These are phyloP conservation scores for Dynastes tityus DNA, from an alignment of 2,888 invertebrate species.

Conservation along the genomic window DNA sequence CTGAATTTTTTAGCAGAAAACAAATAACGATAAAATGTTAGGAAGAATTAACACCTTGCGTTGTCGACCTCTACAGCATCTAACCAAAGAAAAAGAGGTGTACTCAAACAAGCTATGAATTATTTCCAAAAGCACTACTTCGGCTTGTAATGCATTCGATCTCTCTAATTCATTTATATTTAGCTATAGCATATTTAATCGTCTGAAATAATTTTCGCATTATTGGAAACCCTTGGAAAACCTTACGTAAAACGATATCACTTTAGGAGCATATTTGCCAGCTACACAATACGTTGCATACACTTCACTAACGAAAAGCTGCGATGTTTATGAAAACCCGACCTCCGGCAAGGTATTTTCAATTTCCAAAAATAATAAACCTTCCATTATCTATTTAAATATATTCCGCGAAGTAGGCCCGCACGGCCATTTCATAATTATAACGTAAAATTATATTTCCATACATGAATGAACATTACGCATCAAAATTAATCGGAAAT, in stretches of 20 bases:
- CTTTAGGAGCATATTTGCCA: background rate
- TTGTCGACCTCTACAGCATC: no score
- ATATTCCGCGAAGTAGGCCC: background rate
- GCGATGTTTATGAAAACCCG: background rate
- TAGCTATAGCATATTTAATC: no score
- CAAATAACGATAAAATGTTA: no score
- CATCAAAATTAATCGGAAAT: slow-evolving; percentile 38
- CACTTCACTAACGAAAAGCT: background rate
- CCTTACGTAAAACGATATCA: slow-evolving; percentile 1
- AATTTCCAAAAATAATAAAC: slow-evolving; percentile 16
- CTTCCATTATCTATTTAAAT: slow-evolving; percentile 22
- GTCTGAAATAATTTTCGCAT: no score
- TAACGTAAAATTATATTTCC: slow-evolving; percentile 29
- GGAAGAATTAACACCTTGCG: no score
- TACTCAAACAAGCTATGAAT: no score
- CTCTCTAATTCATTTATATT: no score
- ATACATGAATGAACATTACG: background rate
- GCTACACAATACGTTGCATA: background rate
- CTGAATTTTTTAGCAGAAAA: no score
- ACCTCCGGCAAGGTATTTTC: background rate
- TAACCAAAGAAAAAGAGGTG: no score
- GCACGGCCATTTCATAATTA: background rate
- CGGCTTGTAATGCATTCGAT: no score
- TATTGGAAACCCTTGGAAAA: background rate
- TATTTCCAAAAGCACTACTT: no score